These are phyloP conservation scores for Adoxophyes honmai DNA, from an alignment of 1,140 invertebrate genomes.

Conservation along the genomic window DNA sequence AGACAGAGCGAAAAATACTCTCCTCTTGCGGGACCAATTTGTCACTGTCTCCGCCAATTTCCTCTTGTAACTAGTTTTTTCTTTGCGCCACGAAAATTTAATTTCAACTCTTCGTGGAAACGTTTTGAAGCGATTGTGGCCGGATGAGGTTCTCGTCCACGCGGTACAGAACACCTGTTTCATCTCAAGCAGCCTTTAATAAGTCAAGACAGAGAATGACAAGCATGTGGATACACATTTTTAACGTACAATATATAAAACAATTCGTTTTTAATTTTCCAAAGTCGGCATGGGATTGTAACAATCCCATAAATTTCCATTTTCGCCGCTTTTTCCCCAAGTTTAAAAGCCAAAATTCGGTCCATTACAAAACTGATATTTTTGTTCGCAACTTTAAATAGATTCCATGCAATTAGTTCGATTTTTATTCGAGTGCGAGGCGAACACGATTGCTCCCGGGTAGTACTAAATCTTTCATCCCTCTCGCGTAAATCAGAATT, in stretches of 20 bases:
- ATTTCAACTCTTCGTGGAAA: constrained; percentile 69
- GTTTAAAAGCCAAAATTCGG: too few species aligned
- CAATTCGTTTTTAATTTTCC: too few species aligned
- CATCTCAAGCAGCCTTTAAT: too few species aligned
- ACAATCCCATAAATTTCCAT: too few species aligned
- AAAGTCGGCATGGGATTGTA: too few species aligned
- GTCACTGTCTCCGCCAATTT: constrained; percentile 74
- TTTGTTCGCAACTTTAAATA: constrained; percentile 6
- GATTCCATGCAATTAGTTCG: constrained; percentile 13
- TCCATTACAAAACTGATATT: too few species aligned
- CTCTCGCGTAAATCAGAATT: constrained; percentile 16
- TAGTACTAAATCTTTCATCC: constrained; percentile 14
- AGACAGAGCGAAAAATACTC: constrained; percentile 42
- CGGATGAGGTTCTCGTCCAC: constrained; percentile 7
- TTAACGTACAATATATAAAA: too few species aligned
- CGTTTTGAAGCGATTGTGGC: constrained; percentile 51
- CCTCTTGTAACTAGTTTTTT: constrained; percentile 74
- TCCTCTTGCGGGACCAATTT: constrained; percentile 67
- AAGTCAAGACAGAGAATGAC: too few species aligned
- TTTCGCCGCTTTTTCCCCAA: too few species aligned
- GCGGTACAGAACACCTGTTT: background rate
- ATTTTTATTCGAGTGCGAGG: constrained; percentile 6
- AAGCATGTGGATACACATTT: too few species aligned
- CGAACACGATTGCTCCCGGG: background rate
- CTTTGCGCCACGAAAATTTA: constrained; percentile 72